Evolutionary conservation across 2,888 invertebrate species (phyloP).

Genomic region (Crocallis elinguaria): DNA sequence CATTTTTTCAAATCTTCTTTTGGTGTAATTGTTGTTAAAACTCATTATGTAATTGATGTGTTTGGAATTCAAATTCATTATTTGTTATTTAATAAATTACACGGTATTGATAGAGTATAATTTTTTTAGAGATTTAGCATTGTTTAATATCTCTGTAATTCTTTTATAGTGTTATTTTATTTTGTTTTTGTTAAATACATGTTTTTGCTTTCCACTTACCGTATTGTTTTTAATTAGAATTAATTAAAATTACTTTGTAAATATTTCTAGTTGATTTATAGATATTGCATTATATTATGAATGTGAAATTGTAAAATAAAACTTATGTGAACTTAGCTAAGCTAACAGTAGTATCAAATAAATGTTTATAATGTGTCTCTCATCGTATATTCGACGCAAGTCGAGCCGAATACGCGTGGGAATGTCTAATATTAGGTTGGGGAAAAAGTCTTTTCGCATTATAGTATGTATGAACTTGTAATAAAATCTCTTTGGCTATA

Average conservation of each 20-base stretch:
- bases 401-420: slow-evolving; percentile 67
- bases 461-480: no score
- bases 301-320: slow-evolving; percentile 16
- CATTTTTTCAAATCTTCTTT: not conserved
- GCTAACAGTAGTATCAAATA: slow-evolving; percentile 44
- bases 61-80: no score
- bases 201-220: not conserved
- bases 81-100: no score
- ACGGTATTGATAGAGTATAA: no score
- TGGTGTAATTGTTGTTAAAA: not conserved
- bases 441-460: no score
- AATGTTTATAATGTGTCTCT: slow-evolving; percentile 66
- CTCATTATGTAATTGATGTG: slow-evolving; percentile 4
- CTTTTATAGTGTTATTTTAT: no score
- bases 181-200: not conserved
- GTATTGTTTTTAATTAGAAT: no score
- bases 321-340: slow-evolving; percentile 37
- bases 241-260: slow-evolving; percentile 7
- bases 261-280: slow-evolving; percentile 19
- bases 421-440: slow-evolving; percentile 71
- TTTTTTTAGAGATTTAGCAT: no score
- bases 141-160: no score
- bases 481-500: no score
- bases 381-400: slow-evolving; percentile 55
- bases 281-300: slow-evolving; percentile 13